A percentile compares a stretch with the other conserved stretches of the same genome.
Evolutionary conservation across 2,113 vertebrate species (phyloP).

Genomic region (Cinclus cinclus): DNA sequence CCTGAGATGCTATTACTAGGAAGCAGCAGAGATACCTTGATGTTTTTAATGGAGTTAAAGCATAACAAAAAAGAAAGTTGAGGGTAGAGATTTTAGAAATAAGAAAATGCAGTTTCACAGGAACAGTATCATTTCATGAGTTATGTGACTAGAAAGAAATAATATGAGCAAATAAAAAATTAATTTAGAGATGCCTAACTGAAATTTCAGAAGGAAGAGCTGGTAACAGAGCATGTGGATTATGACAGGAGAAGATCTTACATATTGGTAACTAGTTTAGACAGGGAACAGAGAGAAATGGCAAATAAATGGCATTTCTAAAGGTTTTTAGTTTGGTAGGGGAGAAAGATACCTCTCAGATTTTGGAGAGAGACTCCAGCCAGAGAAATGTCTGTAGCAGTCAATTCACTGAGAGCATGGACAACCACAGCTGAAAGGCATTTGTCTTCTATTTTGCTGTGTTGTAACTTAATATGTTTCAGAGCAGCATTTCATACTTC

Average conservation of each 20-base stretch:
- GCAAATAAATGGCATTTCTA: background rate
- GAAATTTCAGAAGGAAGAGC: background rate
- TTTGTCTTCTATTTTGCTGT: background rate
- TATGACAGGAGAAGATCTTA: background rate
- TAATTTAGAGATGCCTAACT: background rate
- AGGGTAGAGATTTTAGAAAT: background rate
- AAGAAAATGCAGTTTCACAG: background rate
- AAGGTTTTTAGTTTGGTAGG: background rate
- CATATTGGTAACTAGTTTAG: background rate
- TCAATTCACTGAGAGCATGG: background rate
- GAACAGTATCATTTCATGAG: background rate
- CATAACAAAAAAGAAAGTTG: background rate
- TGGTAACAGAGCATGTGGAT: background rate
- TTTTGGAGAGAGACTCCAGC: background rate
- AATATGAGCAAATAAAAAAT: background rate
- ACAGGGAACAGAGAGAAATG: background rate
- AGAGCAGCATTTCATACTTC: background rate
- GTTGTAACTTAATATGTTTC: background rate
- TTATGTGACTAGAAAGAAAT: background rate
- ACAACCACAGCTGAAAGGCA: background rate
- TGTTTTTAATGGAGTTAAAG: background rate
- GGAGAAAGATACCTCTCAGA: background rate
- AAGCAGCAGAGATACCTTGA: background rate
- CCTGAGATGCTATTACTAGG: background rate
- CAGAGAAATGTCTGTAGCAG: accelerated